Evolutionary conservation across 2,113 vertebrate species (phyloP).

Genomic region (Dicrurus megarhynchus): DNA sequence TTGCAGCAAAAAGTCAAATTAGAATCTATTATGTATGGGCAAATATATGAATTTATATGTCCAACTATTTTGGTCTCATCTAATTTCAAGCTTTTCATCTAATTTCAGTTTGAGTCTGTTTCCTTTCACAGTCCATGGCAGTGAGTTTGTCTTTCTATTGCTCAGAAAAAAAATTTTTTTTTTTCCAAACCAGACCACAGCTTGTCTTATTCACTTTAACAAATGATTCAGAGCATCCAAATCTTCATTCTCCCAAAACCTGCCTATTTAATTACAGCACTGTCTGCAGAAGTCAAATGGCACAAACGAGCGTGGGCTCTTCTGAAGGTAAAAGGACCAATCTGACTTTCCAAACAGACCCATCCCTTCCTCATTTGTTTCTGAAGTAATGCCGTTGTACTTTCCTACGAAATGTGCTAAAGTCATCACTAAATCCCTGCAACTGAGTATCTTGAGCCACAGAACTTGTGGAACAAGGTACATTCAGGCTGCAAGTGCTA

Average conservation of each 20-base stretch:
- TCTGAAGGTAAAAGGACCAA: neutral
- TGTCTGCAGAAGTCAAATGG: conserved; percentile 8
- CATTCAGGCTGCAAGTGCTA: neutral
- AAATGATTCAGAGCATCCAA: neutral
- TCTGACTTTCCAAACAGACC: neutral
- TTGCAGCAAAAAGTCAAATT: neutral
- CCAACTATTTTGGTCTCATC: neutral
- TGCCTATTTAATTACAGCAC: conserved; percentile 20
- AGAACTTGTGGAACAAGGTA: neutral
- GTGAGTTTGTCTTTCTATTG: neutral
- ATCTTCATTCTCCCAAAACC: neutral
- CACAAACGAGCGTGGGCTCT: neutral
- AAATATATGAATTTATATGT: neutral
- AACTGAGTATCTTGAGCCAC: neutral
- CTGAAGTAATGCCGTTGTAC: neutral
- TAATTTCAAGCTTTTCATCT: conserved; percentile 52
- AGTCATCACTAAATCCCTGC: neutral
- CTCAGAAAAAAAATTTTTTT: neutral
- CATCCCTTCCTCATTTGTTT: neutral
- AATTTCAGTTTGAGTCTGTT: conserved; percentile 41
- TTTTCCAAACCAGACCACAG: neutral
- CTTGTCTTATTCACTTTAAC: conserved; percentile 18
- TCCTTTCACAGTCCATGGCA: neutral
- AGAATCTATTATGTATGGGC: neutral
- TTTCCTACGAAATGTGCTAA: neutral